Percentiles rank a stretch among this genome's conserved stretches.
These are phyloP conservation scores for Hesperia comma DNA, from an alignment of 2,888 invertebrate species.

Conservation along the genomic window DNA sequence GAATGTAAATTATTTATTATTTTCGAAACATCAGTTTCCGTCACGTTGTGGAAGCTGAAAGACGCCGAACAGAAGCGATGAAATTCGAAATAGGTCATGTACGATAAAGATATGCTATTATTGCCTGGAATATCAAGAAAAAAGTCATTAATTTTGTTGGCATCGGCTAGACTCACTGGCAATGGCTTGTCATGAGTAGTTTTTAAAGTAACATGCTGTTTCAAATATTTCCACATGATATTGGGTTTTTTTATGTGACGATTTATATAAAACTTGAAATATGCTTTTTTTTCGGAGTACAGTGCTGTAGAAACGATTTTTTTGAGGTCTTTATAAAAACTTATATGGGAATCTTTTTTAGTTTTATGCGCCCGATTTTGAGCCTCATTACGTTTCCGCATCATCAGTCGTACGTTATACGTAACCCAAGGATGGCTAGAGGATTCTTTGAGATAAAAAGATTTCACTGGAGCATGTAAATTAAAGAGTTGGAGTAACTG, in stretches of 20 bases:
- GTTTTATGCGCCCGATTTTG: constrained; percentile 10
- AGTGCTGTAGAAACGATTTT: not conserved
- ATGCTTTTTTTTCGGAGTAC: constrained; percentile 1
- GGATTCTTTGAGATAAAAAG: not conserved
- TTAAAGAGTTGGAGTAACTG: not conserved
- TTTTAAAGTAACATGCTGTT: constrained; percentile 11
- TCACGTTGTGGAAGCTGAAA: not conserved
- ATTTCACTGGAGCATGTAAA: constrained; percentile 6
- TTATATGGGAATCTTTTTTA: constrained; percentile 19
- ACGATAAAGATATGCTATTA: not conserved
- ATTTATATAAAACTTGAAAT: constrained; percentile 30
- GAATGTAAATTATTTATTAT: constrained; percentile 3
- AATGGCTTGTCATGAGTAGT: not conserved
- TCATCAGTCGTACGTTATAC: constrained; percentile 31
- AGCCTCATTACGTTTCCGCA: constrained; percentile 27
- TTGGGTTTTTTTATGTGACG: constrained; percentile 20
- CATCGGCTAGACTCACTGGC: constrained; percentile 14
- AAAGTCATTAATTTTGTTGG: not conserved
- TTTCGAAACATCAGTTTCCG: not conserved
- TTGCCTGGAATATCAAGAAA: not conserved
- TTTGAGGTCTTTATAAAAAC: constrained; percentile 33
- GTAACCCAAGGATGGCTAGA: not conserved
- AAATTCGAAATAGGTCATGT: constrained; percentile 4
- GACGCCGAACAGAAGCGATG: not conserved
- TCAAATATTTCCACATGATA: constrained; percentile 35